A percentile compares a stretch with the other conserved stretches of the same genome.
phyloP scores from a whole-genome alignment of 2,797 vertebrate genomes.

The Halcyon badia region DNA sequence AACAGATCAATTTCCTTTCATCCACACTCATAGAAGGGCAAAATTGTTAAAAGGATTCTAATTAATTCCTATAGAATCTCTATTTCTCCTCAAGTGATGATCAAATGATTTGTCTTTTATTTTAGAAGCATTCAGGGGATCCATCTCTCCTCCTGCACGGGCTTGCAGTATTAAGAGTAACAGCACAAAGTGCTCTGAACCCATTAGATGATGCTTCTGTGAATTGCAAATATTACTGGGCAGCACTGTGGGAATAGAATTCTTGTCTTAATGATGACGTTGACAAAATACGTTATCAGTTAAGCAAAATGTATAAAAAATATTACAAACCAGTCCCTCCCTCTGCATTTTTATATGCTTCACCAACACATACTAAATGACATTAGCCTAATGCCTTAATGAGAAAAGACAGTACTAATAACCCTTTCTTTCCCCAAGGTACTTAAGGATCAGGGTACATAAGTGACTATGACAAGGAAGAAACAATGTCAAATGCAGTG shows the following conservation, averaged over 20 bases:
- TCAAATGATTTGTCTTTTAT: neutral
- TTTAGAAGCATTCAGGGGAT: neutral
- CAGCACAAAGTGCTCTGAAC: neutral
- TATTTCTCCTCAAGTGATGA: neutral
- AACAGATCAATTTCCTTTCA: neutral
- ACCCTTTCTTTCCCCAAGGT: neutral
- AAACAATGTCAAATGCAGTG: rapidly evolving
- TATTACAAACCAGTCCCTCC: neutral
- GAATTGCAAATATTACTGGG: neutral
- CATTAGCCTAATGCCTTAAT: neutral
- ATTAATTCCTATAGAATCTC: neutral
- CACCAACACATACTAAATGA: neutral
- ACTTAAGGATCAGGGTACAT: neutral
- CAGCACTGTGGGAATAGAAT: neutral
- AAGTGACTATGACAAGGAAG: neutral
- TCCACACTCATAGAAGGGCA: neutral
- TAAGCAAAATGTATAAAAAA: neutral
- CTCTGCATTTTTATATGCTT: neutral
- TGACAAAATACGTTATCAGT: neutral
- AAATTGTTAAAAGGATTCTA: neutral
- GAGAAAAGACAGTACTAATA: neutral
- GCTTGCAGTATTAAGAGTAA: neutral
- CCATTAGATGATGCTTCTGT: neutral
- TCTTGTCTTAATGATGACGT: neutral
- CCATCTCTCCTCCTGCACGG: neutral